Base-by-base conservation (phyloP, 2,797 vertebrate species). In the Siniperca undulata region DNA sequence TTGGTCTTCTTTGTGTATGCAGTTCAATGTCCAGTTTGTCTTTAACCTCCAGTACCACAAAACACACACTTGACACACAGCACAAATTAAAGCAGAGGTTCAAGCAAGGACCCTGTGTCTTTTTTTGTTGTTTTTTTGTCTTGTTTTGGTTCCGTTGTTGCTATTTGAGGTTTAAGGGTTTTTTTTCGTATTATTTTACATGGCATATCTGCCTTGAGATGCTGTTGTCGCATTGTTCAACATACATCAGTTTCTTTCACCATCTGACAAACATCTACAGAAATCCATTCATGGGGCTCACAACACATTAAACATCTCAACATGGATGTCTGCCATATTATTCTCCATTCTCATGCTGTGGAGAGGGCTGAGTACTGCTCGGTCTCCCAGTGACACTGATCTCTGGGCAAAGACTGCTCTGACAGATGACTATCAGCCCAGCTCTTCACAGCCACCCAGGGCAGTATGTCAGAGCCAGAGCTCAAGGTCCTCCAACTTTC, bases 1-100 rank as follows among this genome's bases (percentile, higher is more conserved):
- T 87, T 89, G 48, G 42, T 81, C 73, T 58, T 67, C 74, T 62
- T 24, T 81, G 74, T 85, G 58, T 80, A 46, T 59, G 48, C 69
- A 82, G 79, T 86, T 91, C 88, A 86, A 78, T 80, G 62, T 90
- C 78, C 82, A 84, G 70, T 73, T 91, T 87, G 44, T 71, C 53
- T 87, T 88, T 74, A 74, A 72, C 75, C 83, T 86, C 74, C 56
- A 81, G 90, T 91, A 90, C 90, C 91, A 86, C 83, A 86, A 78
- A 88, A 88, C 82, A 86, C 78, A 91, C 64, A 89, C 78, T 85
- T 81, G 62, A 86, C 56, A 88, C 66, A 90, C 44, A 84, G 59
- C 79, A 83, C 71, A 65, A 78, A 78, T 73, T 42, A 62, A 86
- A 86, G 76, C 68, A 77, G 78, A 90, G 77, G 78, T 77, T 90